A percentile compares a stretch with the other conserved stretches of the same genome.
phyloP scores from a whole-genome alignment of 2,113 vertebrate species.

The Calidris pygmaea region DNA sequence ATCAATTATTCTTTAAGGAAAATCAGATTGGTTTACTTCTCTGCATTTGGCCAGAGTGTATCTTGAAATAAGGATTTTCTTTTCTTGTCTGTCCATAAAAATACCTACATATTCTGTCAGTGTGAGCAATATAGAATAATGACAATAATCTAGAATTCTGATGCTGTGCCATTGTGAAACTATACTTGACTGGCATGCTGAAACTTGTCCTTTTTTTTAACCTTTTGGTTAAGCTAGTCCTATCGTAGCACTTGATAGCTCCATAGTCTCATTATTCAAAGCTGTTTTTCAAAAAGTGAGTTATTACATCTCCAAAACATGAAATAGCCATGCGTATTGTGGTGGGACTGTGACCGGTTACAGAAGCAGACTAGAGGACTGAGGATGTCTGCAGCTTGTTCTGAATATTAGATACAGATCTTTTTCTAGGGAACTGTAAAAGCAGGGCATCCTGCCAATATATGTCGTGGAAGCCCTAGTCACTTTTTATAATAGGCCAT shows the following conservation, averaged over 20 bases:
- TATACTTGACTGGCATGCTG: neutral
- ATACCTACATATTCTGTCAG: neutral
- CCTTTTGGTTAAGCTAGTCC: neutral
- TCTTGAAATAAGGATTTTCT: neutral
- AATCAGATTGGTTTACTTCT: neutral
- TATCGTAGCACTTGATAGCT: neutral
- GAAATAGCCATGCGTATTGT: neutral
- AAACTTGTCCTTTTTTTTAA: neutral
- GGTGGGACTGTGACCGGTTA: neutral
- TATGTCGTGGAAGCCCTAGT: neutral
- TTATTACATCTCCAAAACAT: neutral
- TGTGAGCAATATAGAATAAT: neutral
- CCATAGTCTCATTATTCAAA: neutral
- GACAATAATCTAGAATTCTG: neutral
- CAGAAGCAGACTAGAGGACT: neutral
- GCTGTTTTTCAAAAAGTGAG: neutral
- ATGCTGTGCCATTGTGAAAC: neutral
- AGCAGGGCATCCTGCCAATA: rapidly evolving
- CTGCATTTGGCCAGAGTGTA: neutral
- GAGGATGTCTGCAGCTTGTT: neutral
- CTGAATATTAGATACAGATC: neutral
- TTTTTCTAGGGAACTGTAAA: neutral
- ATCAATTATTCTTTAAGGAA: neutral
- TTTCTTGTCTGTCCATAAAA: neutral
- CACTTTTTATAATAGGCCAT: neutral